These are phyloP conservation scores for Pararge aegeria DNA, from an alignment of 1,140 invertebrate species.

Conservation along the genomic window DNA sequence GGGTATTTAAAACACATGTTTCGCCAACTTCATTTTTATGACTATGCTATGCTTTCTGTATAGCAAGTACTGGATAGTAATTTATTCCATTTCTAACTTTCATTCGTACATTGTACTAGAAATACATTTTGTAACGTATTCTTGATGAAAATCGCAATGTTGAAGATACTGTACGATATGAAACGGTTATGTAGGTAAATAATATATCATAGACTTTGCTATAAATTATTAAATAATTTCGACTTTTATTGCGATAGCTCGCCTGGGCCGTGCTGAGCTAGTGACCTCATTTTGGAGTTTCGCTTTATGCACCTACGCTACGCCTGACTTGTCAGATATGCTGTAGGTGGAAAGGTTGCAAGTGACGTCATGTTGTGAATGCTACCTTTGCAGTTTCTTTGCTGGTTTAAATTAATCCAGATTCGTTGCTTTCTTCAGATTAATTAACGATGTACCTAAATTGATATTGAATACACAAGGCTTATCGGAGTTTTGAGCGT, in stretches of 20 bases:
- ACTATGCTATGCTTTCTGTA: too few species aligned
- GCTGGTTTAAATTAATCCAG: not conserved
- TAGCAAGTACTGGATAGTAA: too few species aligned
- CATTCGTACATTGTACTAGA: too few species aligned
- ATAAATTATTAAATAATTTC: constrained; percentile 7
- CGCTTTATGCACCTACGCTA: constrained; percentile 58
- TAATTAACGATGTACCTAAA: too few species aligned
- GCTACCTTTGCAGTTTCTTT: constrained; percentile 14
- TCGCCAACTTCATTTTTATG: too few species aligned
- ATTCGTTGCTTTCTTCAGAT: not conserved
- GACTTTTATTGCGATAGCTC: constrained; percentile 24
- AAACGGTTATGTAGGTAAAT: not conserved
- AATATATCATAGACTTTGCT: not conserved
- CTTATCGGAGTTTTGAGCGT: too few species aligned
- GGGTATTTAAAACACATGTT: too few species aligned
- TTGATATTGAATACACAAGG: too few species aligned
- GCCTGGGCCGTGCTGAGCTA: constrained; percentile 29
- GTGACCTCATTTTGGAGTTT: constrained; percentile 56
- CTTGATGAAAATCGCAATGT: too few species aligned
- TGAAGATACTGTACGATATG: not conserved
- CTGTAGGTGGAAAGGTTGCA: constrained; percentile 60
- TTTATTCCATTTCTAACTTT: too few species aligned
- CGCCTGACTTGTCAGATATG: constrained; percentile 42
- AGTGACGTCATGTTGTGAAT: constrained; percentile 44
- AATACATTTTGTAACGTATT: too few species aligned